Percentiles rank a stretch among this genome's conserved stretches.
Conservation (phyloP, 2,113 vertebrate genomes). For the Apteryx owenii region DNA sequence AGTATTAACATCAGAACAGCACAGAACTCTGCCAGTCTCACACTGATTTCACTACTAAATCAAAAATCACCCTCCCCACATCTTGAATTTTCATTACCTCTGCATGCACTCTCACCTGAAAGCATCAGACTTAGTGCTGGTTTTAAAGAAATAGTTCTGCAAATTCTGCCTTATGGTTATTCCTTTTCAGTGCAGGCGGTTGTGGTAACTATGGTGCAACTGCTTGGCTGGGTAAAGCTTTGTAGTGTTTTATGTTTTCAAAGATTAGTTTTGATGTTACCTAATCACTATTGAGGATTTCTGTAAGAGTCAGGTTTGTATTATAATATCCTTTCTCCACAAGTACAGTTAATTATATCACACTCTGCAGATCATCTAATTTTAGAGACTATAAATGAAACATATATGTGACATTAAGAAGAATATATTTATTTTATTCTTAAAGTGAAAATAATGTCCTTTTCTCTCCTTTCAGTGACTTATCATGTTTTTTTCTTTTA, state of each 20-base stretch:
- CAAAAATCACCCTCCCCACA: not conserved
- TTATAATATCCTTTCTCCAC: not conserved
- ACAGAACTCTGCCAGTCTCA: not conserved
- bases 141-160: not conserved
- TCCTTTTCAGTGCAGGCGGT: not conserved
- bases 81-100: not conserved
- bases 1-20: not conserved
- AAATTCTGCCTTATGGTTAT: not conserved
- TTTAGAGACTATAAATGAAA: not conserved
- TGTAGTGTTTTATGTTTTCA: not conserved
- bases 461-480: not conserved
- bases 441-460: not conserved
- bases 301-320: not conserved
- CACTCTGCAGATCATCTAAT: not conserved
- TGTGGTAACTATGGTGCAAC: not conserved
- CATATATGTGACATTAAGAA: not conserved
- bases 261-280: not conserved
- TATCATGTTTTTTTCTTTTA: not conserved
- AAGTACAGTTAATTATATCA: not conserved
- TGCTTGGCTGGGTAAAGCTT: not conserved
- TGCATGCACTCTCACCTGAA: not conserved
- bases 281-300: not conserved
- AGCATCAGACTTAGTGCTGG: not conserved
- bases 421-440: not conserved
- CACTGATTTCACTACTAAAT: not conserved